Conservation (phyloP, 2,888 invertebrate genomes). For the Erpobdella octoculata region DNA sequence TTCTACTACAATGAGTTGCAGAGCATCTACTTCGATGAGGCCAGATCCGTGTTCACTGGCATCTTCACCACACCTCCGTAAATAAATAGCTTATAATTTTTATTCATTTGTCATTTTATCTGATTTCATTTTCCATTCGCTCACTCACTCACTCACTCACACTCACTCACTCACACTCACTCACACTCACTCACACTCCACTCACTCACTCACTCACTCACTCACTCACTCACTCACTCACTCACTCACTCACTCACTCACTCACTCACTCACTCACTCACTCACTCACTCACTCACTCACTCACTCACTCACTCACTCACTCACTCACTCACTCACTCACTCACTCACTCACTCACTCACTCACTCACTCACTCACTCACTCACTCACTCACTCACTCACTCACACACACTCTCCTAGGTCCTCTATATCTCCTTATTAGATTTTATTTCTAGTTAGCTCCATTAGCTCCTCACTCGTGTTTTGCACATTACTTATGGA, state of each 20-base stretch:
- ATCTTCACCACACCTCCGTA: slow-evolving; percentile 14
- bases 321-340: slow-evolving; percentile 5
- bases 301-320: background rate
- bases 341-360: background rate
- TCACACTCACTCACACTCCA: no score
- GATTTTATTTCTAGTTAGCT: no score
- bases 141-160: slow-evolving; percentile 2
- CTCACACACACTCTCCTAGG: background rate
- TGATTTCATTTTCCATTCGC: background rate
- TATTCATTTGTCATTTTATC: background rate
- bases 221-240: no score
- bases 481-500: no score
- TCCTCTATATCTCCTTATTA: no score
- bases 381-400: background rate
- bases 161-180: no score
- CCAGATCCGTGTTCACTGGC: slow-evolving; percentile 14
- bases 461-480: no score
- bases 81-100: background rate
- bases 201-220: no score
- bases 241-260: no score
- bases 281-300: slow-evolving; percentile 2
- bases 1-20: slow-evolving; percentile 24
- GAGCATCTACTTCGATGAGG: background rate
- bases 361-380: background rate
- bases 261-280: background rate